Base-by-base conservation (phyloP, 2,113 vertebrate genomes). In the Rhipidura dahli region DNA sequence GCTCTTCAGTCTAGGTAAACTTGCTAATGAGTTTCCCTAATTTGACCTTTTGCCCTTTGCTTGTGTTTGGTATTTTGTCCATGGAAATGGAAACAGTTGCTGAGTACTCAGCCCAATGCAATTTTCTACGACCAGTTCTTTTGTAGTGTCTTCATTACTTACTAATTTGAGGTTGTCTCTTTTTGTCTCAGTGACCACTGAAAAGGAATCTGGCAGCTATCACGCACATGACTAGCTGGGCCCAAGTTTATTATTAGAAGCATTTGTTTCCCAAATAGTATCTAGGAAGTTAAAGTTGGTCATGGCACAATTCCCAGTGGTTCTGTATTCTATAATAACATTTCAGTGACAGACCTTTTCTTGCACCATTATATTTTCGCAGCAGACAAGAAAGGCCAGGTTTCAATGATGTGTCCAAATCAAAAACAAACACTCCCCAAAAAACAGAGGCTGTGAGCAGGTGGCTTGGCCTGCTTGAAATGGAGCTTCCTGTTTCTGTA, bases 211-310 rank as follows among this genome's bases (percentile, higher is more conserved):
- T 87, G 64, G 51, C 56, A 73, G 60, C 69, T 84, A 78, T 71
- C 4, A 1, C 42, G 53, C 19, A 50, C 10, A 21, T n/a, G 56
- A 26, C 12, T 89, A 79, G 11, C 60, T 84, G 40, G 51, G 65
- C 56, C n/a, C 26, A 68, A 60, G 68, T 92, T 92, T 91, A 94
- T 82, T 89, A 84, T 68, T 91, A 94, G 91, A 81, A 96, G 37
- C 21, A 37, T 89, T 95, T 92, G 57, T 94, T 94, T 89, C 81
- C 80, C 49, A 89, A 72, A 90, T 54, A 88, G 69, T 65, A 87
- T 72, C 81, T 84, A 37, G 45, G 45, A 91, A 79, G 53, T 87
- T 89, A 64, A 95, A 92, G 42, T 14, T 82, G 47, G 68, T 31
- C 53, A 39, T 95, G 89, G 77, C 93, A 91, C 35, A 71, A 72